These are phyloP conservation scores for Lordiphosa clarofinis DNA, from an alignment of 1,140 invertebrate species.

Conservation along the genomic window DNA sequence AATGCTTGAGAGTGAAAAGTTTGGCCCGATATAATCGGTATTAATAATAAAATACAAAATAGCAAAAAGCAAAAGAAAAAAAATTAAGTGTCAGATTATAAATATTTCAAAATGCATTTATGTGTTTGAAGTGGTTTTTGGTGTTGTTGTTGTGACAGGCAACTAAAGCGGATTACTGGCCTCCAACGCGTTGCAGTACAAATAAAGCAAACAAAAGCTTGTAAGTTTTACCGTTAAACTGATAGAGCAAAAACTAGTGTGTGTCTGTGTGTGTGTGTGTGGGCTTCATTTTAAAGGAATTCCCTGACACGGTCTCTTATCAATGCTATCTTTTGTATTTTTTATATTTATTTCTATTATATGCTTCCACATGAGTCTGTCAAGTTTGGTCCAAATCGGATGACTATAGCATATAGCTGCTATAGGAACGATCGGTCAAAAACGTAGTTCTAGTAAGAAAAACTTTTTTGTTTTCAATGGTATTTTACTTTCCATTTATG, in stretches of 20 bases:
- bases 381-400: no score
- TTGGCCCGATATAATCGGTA: conserved; percentile 17
- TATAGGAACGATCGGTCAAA: no score
- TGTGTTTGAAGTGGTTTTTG: conserved; percentile 24
- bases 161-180: conserved; percentile 65
- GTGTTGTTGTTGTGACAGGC: conserved; percentile 16
- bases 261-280: conserved; percentile 19
- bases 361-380: no score
- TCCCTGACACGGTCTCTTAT: conserved; percentile 15
- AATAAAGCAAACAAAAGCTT: conserved; percentile 50
- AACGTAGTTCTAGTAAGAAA: no score
- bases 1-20: conserved; percentile 22
- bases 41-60: conserved; percentile 20
- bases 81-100: conserved; percentile 34
- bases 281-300: conserved; percentile 47
- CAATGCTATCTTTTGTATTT: no score
- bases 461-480: no score
- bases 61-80: conserved; percentile 9
- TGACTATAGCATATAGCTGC: no score
- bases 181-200: conserved; percentile 43
- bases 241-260: conserved; percentile 3
- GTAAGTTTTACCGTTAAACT: conserved; percentile 55
- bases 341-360: no score
- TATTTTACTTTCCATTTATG: no score
- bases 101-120: conserved; percentile 43